Base-by-base conservation (phyloP, 2,113 vertebrate species). In the Phrynosoma platyrhinos region DNA sequence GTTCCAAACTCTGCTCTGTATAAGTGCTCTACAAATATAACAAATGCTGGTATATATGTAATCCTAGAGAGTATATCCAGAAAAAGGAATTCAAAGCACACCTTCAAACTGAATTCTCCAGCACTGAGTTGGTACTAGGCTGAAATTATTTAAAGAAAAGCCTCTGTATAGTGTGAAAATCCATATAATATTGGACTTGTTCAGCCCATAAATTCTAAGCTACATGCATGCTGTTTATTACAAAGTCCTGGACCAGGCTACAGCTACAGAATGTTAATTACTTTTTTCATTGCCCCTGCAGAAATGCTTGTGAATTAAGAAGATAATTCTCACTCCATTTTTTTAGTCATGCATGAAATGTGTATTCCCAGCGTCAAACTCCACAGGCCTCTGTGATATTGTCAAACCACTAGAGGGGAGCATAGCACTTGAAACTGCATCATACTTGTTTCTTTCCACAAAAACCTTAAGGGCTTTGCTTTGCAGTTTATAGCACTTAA, bases 401-500 rank as follows among this genome's bases (percentile, higher is more conserved):
- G 52, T 27, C 14, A 30, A 2, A 47, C 86, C 80, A 52, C 80
- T 77, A 88, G 87, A 88, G 80, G 80, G 80, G 53, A 88, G 71
- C 58, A 83, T 6, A 6, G 25, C 79, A 14, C 20, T 82, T 47
- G 21, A 75, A 82, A 75, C 12, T 68, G 5, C 18, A 13, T 25
- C 16, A 64, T 2, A 13, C 42, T 25, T 69, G 64, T 4, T 55
- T 27, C 23, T 62, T 62, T 62, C 58, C 66, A 30, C 5, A 47
- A 84, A 18, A 74, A 14, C 3, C 69, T 55, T 53, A 9, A 83
- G 3, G 47, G 5, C 2, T 72, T 47, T 10, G 4, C 32, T 82
- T 47, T 10, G 4, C 32, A 76, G 27, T 64, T 66, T 52, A 18
- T 4, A 88, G 1, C 5, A 68, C 12, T 82, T 36, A 21, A 74